Evolutionary conservation across 2,113 vertebrate genomes (phyloP).

Genomic region (Cottus gobio): DNA sequence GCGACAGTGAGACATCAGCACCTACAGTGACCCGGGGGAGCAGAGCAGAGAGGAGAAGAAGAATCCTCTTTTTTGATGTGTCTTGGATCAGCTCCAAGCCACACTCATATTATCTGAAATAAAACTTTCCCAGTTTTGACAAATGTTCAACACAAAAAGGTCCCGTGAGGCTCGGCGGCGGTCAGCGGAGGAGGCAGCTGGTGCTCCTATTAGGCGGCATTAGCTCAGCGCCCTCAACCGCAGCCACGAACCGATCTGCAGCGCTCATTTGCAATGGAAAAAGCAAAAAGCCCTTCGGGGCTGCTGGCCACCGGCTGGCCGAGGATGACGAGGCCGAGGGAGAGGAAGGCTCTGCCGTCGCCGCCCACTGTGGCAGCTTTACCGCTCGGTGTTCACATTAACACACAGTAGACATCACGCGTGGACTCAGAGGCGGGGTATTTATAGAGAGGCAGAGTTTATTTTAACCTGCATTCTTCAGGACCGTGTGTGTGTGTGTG

Average conservation of each 20-base stretch:
- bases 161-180: conserved; percentile 34
- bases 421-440: not conserved
- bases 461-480: not conserved
- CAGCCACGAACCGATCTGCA: conserved; percentile 52
- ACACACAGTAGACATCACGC: not conserved
- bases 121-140: not conserved
- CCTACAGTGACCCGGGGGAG: not conserved
- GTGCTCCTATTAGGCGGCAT: conserved; percentile 59
- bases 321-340: conserved; percentile 43
- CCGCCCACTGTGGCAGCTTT: conserved; percentile 33
- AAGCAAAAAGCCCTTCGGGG: conserved; percentile 78
- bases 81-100: not conserved
- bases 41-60: not conserved
- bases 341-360: conserved; percentile 14
- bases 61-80: not conserved
- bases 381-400: conserved; percentile 38
- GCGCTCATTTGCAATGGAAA: conserved; percentile 76
- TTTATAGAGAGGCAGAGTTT: not conserved
- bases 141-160: not conserved
- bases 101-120: not conserved
- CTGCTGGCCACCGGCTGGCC: conserved; percentile 18
- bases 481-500: too few relatives aligned
- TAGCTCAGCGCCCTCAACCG: conserved; percentile 63
- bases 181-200: conserved; percentile 61
- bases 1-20: conserved; percentile 18